Evolutionary conservation across 1,140 invertebrate species (phyloP).

Genomic region (Meloidogyne exigua): DNA sequence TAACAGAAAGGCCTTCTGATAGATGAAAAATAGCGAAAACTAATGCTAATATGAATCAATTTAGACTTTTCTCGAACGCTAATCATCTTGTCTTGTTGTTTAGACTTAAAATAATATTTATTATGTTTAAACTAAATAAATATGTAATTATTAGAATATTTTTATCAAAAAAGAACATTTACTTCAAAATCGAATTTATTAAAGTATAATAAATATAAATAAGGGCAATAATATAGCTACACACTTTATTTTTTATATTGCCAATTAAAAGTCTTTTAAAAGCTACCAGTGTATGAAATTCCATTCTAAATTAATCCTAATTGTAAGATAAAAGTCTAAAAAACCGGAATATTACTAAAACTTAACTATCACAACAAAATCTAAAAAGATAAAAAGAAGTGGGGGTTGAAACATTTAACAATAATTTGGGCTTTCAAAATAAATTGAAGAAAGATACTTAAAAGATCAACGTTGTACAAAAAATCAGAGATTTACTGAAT

Average conservation of each 20-base stretch:
- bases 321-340: no score
- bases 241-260: background rate
- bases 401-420: background rate
- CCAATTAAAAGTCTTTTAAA: background rate
- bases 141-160: background rate
- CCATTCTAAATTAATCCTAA: no score
- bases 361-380: background rate
- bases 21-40: background rate
- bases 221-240: no score
- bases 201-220: background rate
- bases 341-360: background rate
- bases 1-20: background rate
- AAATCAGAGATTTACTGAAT: background rate
- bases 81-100: background rate
- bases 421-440: background rate
- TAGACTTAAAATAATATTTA: background rate
- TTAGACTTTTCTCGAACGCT: background rate
- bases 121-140: background rate
- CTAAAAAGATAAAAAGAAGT: background rate
- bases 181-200: background rate
- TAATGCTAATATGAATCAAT: background rate
- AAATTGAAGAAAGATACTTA: background rate
- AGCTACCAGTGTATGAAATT: background rate
- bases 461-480: background rate
- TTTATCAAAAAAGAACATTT: background rate